Evolutionary conservation across 2,113 vertebrate genomes (phyloP).

Genomic region (Mormyrus lacerda): DNA sequence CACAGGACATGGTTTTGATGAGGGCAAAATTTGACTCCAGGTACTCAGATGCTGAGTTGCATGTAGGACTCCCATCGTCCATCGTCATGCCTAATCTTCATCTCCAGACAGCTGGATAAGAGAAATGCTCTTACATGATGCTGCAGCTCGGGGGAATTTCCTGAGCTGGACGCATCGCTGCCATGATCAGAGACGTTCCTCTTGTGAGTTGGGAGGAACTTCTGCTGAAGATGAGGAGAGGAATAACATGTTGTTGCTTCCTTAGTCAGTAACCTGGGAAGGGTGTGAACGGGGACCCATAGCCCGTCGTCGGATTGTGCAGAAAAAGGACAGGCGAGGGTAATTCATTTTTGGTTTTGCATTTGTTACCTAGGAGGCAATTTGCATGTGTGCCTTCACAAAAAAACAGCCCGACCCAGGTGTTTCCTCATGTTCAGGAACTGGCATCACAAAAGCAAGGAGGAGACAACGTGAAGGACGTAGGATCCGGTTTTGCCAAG

Average conservation of each 20-base stretch:
- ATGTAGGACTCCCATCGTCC: background rate
- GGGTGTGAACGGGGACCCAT: background rate
- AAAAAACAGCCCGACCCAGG: constrained; percentile 1
- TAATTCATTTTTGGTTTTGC: background rate
- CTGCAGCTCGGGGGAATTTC: constrained; percentile 52
- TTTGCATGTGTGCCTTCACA: constrained; percentile 13
- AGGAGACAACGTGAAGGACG: background rate
- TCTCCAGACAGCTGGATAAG: background rate
- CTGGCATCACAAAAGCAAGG: background rate
- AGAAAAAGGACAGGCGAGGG: background rate
- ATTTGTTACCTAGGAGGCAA: background rate
- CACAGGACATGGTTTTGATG: background rate
- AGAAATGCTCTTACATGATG: constrained; percentile 51
- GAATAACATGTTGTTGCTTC: background rate
- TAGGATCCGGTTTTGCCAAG: constrained; percentile 20
- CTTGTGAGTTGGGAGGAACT: constrained; percentile 45
- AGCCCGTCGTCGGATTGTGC: background rate
- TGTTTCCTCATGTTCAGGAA: constrained; percentile 18
- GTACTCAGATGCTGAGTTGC: background rate
- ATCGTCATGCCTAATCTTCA: background rate
- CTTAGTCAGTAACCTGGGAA: background rate
- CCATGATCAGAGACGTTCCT: constrained; percentile 57
- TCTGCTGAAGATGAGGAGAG: constrained; percentile 38
- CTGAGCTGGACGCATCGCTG: constrained; percentile 54
- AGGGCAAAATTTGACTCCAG: background rate